phyloP scores from a whole-genome alignment of 30 jellyfish, hydroid and myxozoan species.

The Aurelia sp. region DNA sequence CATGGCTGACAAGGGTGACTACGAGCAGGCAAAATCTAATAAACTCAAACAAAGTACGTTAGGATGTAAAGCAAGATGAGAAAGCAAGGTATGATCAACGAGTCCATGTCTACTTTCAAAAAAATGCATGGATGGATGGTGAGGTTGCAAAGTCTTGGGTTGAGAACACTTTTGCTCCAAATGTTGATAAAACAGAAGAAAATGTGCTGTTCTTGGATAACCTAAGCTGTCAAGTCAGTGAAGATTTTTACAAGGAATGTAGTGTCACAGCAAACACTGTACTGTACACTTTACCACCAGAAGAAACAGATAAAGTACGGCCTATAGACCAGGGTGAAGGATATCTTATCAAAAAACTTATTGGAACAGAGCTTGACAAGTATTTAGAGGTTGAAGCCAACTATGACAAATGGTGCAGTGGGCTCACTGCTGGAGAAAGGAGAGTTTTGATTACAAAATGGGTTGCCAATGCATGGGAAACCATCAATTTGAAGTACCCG shows the following conservation, averaged over 20 bases:
- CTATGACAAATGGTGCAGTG: conserved; percentile 23
- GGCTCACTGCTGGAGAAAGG: conserved; percentile 22
- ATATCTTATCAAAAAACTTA: conserved; percentile 8
- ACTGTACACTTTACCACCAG: conserved; percentile 26
- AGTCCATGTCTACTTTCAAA: conserved; percentile 30
- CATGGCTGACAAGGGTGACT: conserved; percentile 54
- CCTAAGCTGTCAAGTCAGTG: conserved; percentile 33
- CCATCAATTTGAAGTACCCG: conserved; percentile 16
- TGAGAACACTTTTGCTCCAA: conserved; percentile 28
- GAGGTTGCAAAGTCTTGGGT: conserved; percentile 10
- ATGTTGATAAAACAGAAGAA: conserved; percentile 30
- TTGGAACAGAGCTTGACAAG: conserved; percentile 35
- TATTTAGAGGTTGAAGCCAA: conserved; percentile 2
- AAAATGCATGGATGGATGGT: conserved; percentile 52
- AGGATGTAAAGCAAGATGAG: conserved; percentile 19
- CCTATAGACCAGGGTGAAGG: conserved; percentile 59
- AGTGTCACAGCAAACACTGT: conserved; percentile 27
- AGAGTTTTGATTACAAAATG: too few species aligned
- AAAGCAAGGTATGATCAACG: conserved; percentile 16
- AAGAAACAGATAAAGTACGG: conserved; percentile 42
- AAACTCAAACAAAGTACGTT: conserved; percentile 44
- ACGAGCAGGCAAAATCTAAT: conserved; percentile 16
- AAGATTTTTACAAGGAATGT: conserved; percentile 29
- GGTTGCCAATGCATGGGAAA: background rate
- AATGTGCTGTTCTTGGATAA: conserved; percentile 48